Evolutionary conservation across 1,140 invertebrate genomes (phyloP).

Genomic region (Aphaenogaster rudis): DNA sequence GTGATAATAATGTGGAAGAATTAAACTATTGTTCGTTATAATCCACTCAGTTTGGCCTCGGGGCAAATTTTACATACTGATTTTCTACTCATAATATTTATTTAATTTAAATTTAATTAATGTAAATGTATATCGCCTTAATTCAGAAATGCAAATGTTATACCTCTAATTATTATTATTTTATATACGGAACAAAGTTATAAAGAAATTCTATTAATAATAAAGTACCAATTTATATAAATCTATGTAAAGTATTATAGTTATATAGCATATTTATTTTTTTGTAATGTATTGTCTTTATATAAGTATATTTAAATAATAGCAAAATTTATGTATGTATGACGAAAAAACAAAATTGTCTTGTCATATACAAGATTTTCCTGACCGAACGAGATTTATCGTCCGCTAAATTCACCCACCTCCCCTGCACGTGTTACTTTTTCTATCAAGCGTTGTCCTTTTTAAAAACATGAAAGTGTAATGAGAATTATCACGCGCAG

Average conservation of each 20-base stretch:
- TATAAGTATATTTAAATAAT: neutral
- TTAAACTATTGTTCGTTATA: conserved; percentile 32
- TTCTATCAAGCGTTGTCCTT: neutral
- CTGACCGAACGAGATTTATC: neutral
- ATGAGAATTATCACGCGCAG: conserved; percentile 37
- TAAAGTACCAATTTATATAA: neutral
- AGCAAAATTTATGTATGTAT: neutral
- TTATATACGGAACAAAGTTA: neutral
- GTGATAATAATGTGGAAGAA: conserved; percentile 3
- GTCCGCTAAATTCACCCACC: neutral
- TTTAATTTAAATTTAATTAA: conserved; percentile 31
- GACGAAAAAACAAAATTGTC: neutral
- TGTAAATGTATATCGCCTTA: neutral
- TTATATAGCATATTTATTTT: neutral
- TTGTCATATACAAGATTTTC: neutral
- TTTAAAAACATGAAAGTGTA: conserved; percentile 16
- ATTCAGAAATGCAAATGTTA: neutral
- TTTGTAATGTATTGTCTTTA: neutral
- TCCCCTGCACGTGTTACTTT: neutral
- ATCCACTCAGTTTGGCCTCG: neutral
- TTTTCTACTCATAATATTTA: neutral
- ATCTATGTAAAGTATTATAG: neutral
- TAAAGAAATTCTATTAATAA: conserved; percentile 9
- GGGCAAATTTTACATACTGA: neutral
- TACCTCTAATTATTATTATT: conserved; percentile 7